These are phyloP conservation scores for Umimayanthus kanabou DNA, from an alignment of 92 coral and sea anemone genomes.

Conservation along the genomic window DNA sequence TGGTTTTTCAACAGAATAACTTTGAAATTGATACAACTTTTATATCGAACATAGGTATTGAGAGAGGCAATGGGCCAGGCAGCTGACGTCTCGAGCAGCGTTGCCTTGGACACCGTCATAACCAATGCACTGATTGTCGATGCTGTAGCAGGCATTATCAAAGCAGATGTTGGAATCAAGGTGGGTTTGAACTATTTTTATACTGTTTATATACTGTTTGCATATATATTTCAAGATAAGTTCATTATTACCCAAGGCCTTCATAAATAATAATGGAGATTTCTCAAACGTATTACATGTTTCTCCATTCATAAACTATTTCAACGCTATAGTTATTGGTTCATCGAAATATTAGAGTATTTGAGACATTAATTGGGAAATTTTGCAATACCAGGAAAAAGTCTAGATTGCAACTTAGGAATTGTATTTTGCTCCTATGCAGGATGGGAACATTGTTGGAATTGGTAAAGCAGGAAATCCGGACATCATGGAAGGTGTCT, in stretches of 20 bases:
- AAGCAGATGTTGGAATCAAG: conserved; percentile 79
- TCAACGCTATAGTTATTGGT: too few species aligned
- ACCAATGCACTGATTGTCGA: conserved; percentile 75
- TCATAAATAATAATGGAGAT: too few species aligned
- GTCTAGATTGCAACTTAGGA: not conserved
- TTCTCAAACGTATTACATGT: too few species aligned
- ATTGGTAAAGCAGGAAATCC: conserved; percentile 79
- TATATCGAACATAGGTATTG: conserved; percentile 48
- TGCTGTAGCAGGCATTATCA: conserved; percentile 68
- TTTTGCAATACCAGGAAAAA: too few species aligned
- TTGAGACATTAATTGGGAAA: too few species aligned
- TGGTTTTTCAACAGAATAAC: too few species aligned
- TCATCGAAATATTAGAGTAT: too few species aligned
- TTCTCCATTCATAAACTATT: too few species aligned
- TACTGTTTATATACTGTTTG: too few species aligned
- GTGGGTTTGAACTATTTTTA: conserved; percentile 10
- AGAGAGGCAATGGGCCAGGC: conserved; percentile 82
- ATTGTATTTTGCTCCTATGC: not conserved
- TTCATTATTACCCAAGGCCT: too few species aligned
- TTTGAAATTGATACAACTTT: not conserved
- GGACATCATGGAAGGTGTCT: conserved; percentile 69
- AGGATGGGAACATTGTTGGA: conserved; percentile 67
- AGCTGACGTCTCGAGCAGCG: conserved; percentile 52
- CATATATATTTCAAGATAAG: too few species aligned
- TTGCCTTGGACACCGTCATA: conserved; percentile 70